Percentiles rank a stretch among this genome's conserved stretches.
Evolutionary conservation across 2,113 vertebrate species (phyloP).

Genomic region (Siphamia tubifer): DNA sequence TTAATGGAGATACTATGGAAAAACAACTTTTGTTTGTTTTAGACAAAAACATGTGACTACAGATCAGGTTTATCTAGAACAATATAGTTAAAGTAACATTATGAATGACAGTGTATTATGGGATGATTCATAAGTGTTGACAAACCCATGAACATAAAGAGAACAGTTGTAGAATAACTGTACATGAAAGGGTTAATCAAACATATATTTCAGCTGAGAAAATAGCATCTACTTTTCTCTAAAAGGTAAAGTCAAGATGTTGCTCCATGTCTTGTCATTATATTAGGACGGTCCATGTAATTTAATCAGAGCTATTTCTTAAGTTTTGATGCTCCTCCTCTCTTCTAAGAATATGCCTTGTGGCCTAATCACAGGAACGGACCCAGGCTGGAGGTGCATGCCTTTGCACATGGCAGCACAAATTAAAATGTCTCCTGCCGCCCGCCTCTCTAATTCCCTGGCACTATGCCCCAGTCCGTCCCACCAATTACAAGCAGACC

Average conservation of each 20-base stretch:
- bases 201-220: too few relatives aligned
- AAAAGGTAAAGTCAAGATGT: neutral
- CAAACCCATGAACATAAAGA: too few relatives aligned
- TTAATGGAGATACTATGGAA: too few relatives aligned
- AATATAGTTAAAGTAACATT: too few relatives aligned
- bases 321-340: slow-evolving; percentile 36
- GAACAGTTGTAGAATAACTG: too few relatives aligned
- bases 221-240: too few relatives aligned
- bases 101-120: too few relatives aligned
- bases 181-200: too few relatives aligned
- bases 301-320: slow-evolving; percentile 47
- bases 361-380: slow-evolving; percentile 73
- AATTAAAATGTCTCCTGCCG: slow-evolving; percentile 81
- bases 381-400: slow-evolving; percentile 73
- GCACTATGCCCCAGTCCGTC: slow-evolving; percentile 72
- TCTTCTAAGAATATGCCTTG: slow-evolving; percentile 68
- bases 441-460: slow-evolving; percentile 79
- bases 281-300: slow-evolving; percentile 17
- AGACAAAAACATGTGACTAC: too few relatives aligned
- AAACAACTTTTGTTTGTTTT: too few relatives aligned
- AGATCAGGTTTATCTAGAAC: too few relatives aligned
- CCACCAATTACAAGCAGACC: slow-evolving; percentile 72
- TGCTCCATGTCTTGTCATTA: neutral
- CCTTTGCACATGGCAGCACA: slow-evolving; percentile 83
- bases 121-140: too few relatives aligned